These are phyloP conservation scores for Gryllus bimaculatus DNA, from an alignment of 1,140 invertebrate genomes.

Conservation along the genomic window DNA sequence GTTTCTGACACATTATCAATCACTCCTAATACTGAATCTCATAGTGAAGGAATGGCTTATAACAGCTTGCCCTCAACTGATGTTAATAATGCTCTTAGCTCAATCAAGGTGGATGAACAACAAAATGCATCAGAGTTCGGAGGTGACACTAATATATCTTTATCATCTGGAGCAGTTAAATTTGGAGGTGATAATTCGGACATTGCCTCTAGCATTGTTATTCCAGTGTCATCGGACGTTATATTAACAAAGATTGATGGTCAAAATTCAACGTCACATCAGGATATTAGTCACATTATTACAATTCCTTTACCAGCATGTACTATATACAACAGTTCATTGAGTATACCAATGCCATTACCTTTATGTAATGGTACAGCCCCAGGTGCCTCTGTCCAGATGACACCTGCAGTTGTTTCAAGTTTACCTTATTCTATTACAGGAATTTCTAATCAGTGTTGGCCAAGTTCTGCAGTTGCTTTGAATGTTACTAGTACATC, in stretches of 20 bases:
- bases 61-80: background rate
- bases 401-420: background rate
- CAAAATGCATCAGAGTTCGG: background rate
- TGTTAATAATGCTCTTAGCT: background rate
- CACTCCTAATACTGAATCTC: background rate
- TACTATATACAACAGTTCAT: conserved; percentile 11
- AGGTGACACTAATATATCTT: background rate
- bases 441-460: conserved; percentile 1
- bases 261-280: background rate
- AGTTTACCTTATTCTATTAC: background rate
- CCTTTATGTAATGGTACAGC: background rate
- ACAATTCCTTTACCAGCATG: conserved; percentile 13
- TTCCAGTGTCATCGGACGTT: conserved; percentile 3
- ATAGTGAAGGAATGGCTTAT: background rate
- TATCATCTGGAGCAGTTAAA: background rate
- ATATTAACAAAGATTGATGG: background rate
- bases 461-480: background rate
- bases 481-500: background rate
- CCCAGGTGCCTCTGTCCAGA: conserved; percentile 3
- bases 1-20: background rate
- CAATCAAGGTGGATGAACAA: conserved; percentile 8
- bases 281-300: conserved; percentile 14
- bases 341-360: conserved; percentile 10
- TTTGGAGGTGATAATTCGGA: background rate
- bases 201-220: background rate